Evolutionary conservation across 2,888 invertebrate species (phyloP).

Genomic region (Drosophila rellima): DNA sequence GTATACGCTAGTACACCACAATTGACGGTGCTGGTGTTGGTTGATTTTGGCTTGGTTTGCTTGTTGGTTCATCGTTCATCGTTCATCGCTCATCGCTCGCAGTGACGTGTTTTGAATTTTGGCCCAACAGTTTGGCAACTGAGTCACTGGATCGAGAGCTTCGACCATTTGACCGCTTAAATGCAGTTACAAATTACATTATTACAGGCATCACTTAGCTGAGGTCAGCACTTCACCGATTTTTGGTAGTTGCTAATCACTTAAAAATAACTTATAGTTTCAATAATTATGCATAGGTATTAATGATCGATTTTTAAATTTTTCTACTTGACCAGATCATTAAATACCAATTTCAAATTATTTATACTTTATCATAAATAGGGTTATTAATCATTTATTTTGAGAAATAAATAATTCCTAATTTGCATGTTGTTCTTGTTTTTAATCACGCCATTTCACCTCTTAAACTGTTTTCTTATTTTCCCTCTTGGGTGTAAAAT

Average conservation of each 20-base stretch:
- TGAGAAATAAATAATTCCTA: too few species aligned
- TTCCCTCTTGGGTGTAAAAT: too few species aligned
- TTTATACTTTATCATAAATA: too few species aligned
- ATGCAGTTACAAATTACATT: neutral
- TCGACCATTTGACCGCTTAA: slow-evolving; percentile 7
- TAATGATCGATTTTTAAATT: too few species aligned
- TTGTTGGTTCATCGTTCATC: slow-evolving; percentile 12
- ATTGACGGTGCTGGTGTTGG: neutral
- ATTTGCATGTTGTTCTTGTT: too few species aligned
- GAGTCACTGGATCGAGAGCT: neutral
- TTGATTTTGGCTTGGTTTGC: slow-evolving; percentile 8
- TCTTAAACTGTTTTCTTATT: too few species aligned
- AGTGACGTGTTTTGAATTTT: slow-evolving; percentile 22
- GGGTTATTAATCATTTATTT: too few species aligned
- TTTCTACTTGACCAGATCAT: too few species aligned
- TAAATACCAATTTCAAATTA: too few species aligned
- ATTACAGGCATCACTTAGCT: neutral
- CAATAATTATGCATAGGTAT: neutral
- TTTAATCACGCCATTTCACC: too few species aligned
- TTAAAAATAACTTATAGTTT: neutral
- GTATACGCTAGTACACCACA: neutral
- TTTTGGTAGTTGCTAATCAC: neutral
- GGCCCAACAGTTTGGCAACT: slow-evolving; percentile 1
- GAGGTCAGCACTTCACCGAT: neutral
- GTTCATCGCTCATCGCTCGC: slow-evolving; percentile 11